Evolutionary conservation across 2,797 vertebrate species (phyloP), one percentile per base, ranked within the genome.

Genomic region (Xiphorhynchus erythropygius): DNA sequence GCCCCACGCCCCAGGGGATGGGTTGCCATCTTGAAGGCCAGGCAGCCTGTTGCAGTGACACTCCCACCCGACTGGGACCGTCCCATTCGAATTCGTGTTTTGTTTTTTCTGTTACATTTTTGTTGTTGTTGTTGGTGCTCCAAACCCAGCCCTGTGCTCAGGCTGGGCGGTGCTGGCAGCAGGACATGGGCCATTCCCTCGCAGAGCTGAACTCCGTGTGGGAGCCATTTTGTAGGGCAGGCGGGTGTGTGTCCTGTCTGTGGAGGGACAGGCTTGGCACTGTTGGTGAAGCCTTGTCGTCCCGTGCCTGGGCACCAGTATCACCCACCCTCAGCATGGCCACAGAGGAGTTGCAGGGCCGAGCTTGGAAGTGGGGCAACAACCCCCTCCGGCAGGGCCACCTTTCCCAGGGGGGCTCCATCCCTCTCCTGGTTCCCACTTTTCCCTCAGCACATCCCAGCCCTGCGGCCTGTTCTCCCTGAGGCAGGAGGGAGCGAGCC

Each of bases 301-400:
- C 28, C 30, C 1, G 0, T 0, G 0, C 55, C 21, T 27, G 8
- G 18, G 15, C 41, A 33, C 17, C 0, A 0, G 32, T 22, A 9
- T 52, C 6, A 2, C 24, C 30, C 0, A 0, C 67, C n/a, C 12
- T 79, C 4, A 1, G 59, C 15, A 3, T 1, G 0, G 5, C 55
- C 41, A 1, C 0, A 0, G 18, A 25, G 35, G 9, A 33, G 27
- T 59, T 16, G 7, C 4, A 28, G 35, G 10, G 9, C 50, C 1
- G 1, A 80, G 73, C 35, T 59, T 24, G 7, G 18, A 18, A 69
- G n/a, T 1, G 0, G 39, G 23, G 47, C 21, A 3, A 4, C 2
- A 0, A 55, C 79, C 49, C 28, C 39, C 74, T 60, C 37, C 56
- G 2, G 0, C 30, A 27, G 22, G n/a, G 39, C 59, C 1, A 0